These are phyloP conservation scores for Agonopterix alstromeriana DNA, from an alignment of 2,888 invertebrate species.

Conservation along the genomic window DNA sequence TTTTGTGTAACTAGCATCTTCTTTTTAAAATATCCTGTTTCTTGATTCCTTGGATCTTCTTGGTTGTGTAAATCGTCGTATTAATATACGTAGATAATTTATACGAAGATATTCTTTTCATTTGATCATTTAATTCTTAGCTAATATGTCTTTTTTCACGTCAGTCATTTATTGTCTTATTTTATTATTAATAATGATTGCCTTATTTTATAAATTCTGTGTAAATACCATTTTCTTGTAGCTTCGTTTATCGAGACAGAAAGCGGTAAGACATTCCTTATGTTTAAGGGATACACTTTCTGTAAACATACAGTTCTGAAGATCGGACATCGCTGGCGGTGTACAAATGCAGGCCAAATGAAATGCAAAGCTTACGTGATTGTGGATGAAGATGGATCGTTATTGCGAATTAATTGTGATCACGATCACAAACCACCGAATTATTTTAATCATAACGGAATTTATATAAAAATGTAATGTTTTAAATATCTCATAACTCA, in stretches of 20 bases:
- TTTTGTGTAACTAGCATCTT: too few species aligned
- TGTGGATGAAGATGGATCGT: neutral
- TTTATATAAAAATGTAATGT: neutral
- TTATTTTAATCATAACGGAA: neutral
- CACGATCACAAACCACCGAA: neutral
- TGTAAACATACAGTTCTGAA: slow-evolving; percentile 11
- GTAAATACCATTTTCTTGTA: neutral
- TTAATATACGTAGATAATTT: too few species aligned
- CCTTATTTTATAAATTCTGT: too few species aligned
- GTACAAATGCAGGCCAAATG: slow-evolving; percentile 10
- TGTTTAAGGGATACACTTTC: slow-evolving; percentile 16
- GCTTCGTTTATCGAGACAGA: slow-evolving; percentile 12
- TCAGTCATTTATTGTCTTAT: too few species aligned
- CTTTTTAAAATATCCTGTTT: too few species aligned
- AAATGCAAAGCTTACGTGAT: slow-evolving; percentile 11
- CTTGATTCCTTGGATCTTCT: too few species aligned
- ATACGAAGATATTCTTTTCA: too few species aligned
- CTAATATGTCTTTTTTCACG: too few species aligned
- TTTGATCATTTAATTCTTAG: too few species aligned
- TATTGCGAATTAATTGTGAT: neutral
- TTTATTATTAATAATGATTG: too few species aligned
- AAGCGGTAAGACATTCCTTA: slow-evolving; percentile 12
- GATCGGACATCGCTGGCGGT: slow-evolving; percentile 12
- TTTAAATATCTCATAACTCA: too few species aligned
- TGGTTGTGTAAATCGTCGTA: too few species aligned